Evolutionary conservation across 2,797 vertebrate genomes (phyloP).

Genomic region (Tokudaia muenninki): DNA sequence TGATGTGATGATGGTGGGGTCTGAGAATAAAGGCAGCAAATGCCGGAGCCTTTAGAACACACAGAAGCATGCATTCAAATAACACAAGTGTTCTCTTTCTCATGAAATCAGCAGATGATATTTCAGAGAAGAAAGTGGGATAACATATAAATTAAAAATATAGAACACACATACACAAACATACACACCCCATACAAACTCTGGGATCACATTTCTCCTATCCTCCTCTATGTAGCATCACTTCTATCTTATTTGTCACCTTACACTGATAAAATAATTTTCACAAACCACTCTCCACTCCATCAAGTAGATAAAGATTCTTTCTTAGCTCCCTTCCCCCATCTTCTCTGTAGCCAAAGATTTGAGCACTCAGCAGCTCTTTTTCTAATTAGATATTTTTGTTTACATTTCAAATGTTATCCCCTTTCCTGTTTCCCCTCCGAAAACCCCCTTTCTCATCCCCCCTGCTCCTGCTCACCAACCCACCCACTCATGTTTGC

Average conservation of each 20-base stretch:
- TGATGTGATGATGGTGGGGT: too few species aligned
- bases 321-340: not conserved
- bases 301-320: not conserved
- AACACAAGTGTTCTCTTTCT: not conserved
- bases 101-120: too few species aligned
- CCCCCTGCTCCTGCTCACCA: too few species aligned
- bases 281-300: not conserved
- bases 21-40: too few species aligned
- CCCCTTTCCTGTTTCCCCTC: too few species aligned
- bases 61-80: not conserved
- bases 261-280: not conserved
- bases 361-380: not conserved
- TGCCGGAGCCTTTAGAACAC: rapidly evolving
- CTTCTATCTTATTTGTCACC: not conserved
- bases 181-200: not conserved
- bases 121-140: not conserved
- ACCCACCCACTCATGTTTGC: too few species aligned
- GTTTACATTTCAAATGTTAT: too few species aligned
- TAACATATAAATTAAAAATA: not conserved
- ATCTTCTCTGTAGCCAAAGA: not conserved
- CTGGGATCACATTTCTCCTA: rapidly evolving
- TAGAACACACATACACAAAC: not conserved
- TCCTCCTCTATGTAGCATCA: not conserved
- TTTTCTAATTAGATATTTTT: too few species aligned
- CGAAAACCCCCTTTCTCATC: too few species aligned